Evolutionary conservation across 2,888 invertebrate species (phyloP).

Genomic region (Thalpophila matura): DNA sequence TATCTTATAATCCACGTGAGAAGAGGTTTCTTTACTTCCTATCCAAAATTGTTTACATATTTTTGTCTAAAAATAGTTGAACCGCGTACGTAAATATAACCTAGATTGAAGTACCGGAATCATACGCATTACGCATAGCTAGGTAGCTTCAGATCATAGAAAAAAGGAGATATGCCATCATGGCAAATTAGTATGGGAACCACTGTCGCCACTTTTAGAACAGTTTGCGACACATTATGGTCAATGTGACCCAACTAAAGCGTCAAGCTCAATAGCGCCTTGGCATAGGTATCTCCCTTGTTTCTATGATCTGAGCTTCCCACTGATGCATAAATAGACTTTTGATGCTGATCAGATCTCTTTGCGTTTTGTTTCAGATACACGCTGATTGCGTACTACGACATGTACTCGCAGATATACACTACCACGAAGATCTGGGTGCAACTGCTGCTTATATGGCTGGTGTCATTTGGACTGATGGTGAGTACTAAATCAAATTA

Average conservation of each 20-base stretch:
- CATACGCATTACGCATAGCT: too few species aligned
- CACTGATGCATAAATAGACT: too few species aligned
- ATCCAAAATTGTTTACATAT: slow-evolving; percentile 39
- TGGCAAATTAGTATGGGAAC: too few species aligned
- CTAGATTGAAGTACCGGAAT: slow-evolving; percentile 9
- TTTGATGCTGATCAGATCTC: slow-evolving; percentile 19
- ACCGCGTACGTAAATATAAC: slow-evolving; percentile 40
- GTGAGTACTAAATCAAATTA: slow-evolving; percentile 80
- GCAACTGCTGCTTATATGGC: slow-evolving; percentile 95
- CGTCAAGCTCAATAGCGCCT: too few species aligned
- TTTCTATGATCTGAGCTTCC: too few species aligned
- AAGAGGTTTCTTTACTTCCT: slow-evolving; percentile 36
- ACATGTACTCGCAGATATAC: slow-evolving; percentile 95
- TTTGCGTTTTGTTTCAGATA: slow-evolving; percentile 91
- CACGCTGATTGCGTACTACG: slow-evolving; percentile 95
- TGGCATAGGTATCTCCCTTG: too few species aligned
- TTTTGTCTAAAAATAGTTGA: slow-evolving; percentile 44
- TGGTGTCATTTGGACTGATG: slow-evolving; percentile 93
- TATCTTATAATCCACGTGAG: slow-evolving; percentile 21
- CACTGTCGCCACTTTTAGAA: too few species aligned
- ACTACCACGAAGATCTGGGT: slow-evolving; percentile 93
- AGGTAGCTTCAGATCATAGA: too few species aligned
- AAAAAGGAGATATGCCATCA: too few species aligned
- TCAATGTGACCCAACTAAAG: too few species aligned
- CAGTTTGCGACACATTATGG: too few species aligned